Conservation (phyloP, 2,888 invertebrate genomes). For the Melitaea athalia region DNA sequence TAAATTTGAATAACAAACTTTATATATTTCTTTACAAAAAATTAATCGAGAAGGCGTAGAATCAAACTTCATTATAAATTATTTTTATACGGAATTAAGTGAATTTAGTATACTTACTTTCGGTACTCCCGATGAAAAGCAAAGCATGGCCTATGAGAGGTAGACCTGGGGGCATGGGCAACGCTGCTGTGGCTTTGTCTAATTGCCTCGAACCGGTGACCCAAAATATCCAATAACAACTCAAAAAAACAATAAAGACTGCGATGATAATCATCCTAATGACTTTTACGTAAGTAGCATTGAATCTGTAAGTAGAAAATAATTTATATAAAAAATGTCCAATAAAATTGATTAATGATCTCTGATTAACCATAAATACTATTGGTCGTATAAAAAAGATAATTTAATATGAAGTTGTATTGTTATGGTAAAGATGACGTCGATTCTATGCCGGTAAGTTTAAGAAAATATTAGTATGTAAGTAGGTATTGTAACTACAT, state of each 20-base stretch:
- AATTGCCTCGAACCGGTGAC: slow-evolving; percentile 46
- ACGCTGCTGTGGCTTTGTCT: slow-evolving; percentile 54
- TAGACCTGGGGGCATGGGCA: slow-evolving; percentile 54
- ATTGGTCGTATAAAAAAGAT: neutral
- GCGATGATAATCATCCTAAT: slow-evolving; percentile 55
- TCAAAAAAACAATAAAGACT: slow-evolving; percentile 43
- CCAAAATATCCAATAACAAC: slow-evolving; percentile 56
- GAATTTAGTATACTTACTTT: slow-evolving; percentile 51
- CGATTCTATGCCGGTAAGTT: too few species aligned
- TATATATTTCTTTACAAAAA: too few species aligned
- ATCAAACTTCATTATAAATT: neutral
- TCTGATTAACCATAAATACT: neutral
- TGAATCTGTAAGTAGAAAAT: neutral
- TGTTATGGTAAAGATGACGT: neutral
- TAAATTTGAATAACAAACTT: too few species aligned
- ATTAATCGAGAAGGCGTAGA: too few species aligned
- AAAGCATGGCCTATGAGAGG: slow-evolving; percentile 64
- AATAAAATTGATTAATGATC: slow-evolving; percentile 2
- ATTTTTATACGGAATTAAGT: neutral
- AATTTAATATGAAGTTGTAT: neutral
- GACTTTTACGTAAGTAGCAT: slow-evolving; percentile 1
- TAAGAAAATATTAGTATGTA: too few species aligned
- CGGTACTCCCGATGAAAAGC: slow-evolving; percentile 64
- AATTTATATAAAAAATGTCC: neutral
- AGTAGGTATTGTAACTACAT: neutral